Base-by-base conservation (phyloP, 1,140 invertebrate genomes). In the Meloidogyne floridensis region DNA sequence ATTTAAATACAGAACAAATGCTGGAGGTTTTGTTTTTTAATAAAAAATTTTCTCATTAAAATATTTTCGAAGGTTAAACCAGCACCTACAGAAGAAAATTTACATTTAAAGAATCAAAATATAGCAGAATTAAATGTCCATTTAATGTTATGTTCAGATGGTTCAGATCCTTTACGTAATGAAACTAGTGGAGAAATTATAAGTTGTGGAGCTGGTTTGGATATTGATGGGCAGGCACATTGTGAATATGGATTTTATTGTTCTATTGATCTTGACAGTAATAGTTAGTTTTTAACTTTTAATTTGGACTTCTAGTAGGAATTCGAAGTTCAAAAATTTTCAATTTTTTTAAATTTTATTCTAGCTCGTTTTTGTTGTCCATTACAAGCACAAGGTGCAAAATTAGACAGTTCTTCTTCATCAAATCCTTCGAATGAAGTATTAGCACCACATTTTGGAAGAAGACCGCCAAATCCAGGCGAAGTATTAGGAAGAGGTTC, bases 201-300 rank as follows among this genome's bases (percentile, higher is more conserved):
- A 42, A 69, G 54, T 9, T 89, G 88, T 69, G 88, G 88, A 71
- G 75, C 88, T 43, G 88, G 88, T 0, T 69, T 86, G 10, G 88
- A 89, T 10, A 72, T 86, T 54, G 88, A 89, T 81, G 88, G 88
- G 43, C 81, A 86, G 8, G 80, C 84, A 69, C 79, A 90, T 80
- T 90, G 89, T 72, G 86, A 87, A 10, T 53, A 56, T 15, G 87
- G 89, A 53, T 88, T 82, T 80, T 89, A 90, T 80, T 89, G 88
- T 75, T 88, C 89, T 11, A 89, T 89, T 76, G 86, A 89, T 70
- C 71, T 43, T 11, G 86, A 87, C 5, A 65, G 82, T 43, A 81
- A 87, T 71, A 69, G 70, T 81, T 20, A 69, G 8, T 53, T 43
- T 74, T 18, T 32, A 1, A 1, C 32, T 32, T 32, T 32, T 32